These are phyloP conservation scores for Trinectes maculatus DNA, from an alignment of 2,113 vertebrate species.

Conservation along the genomic window DNA sequence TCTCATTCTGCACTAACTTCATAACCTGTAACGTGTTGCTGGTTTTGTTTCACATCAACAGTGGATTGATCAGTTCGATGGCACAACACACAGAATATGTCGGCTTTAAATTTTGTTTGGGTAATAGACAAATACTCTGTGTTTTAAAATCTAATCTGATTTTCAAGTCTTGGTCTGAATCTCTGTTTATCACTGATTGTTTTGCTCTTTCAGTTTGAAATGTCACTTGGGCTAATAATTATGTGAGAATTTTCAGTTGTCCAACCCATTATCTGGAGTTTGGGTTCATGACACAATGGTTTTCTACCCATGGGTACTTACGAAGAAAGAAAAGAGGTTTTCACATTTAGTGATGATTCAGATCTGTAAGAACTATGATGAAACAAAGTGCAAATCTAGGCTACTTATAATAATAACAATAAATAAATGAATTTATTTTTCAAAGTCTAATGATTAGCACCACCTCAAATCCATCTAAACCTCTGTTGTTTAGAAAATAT, in stretches of 20 bases:
- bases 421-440: too few species aligned
- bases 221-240: neutral
- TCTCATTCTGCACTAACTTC: constrained; percentile 45
- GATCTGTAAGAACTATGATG: constrained; percentile 18
- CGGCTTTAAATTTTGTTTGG: constrained; percentile 5
- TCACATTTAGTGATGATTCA: constrained; percentile 1
- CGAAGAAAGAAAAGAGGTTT: neutral
- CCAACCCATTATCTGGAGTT: neutral
- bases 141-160: neutral
- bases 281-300: neutral
- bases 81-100: neutral
- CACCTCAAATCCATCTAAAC: too few species aligned
- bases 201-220: neutral
- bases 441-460: too few species aligned
- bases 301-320: neutral
- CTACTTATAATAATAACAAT: too few species aligned
- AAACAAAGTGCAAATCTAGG: constrained; percentile 27
- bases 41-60: constrained; percentile 24
- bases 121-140: neutral
- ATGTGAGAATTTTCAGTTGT: too few species aligned
- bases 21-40: constrained; percentile 20
- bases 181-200: neutral
- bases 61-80: neutral
- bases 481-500: neutral
- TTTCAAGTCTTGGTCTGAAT: neutral